Conservation (phyloP, 2,888 invertebrate species). For the Pocota personata region DNA sequence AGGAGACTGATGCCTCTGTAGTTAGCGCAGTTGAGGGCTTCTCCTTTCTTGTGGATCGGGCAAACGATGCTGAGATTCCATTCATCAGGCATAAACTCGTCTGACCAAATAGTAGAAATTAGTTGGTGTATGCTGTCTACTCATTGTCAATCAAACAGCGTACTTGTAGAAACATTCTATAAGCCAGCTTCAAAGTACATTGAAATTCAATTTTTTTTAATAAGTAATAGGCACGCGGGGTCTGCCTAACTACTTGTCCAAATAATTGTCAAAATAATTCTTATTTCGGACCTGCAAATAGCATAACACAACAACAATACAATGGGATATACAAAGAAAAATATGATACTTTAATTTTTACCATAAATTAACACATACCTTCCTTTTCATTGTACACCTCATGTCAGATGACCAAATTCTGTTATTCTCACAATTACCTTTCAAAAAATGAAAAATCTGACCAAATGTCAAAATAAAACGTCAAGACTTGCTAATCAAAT, state of each 20-base stretch:
- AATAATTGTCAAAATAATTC: background rate
- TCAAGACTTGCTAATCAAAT: slow-evolving; percentile 57
- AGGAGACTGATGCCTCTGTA: too few relatives aligned
- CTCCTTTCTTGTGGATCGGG: too few relatives aligned
- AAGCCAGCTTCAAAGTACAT: too few relatives aligned
- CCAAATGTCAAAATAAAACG: slow-evolving; percentile 42
- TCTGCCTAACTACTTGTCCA: background rate
- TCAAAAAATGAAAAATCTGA: background rate
- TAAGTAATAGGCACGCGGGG: background rate
- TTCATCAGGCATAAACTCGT: too few relatives aligned
- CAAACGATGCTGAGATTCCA: too few relatives aligned
- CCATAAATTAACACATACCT: slow-evolving; percentile 32
- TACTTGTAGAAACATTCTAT: too few relatives aligned
- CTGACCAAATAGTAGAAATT: too few relatives aligned
- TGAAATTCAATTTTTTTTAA: background rate
- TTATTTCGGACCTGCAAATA: background rate
- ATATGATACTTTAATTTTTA: slow-evolving; percentile 1
- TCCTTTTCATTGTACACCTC: background rate
- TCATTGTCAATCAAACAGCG: too few relatives aligned
- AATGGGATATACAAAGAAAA: background rate
- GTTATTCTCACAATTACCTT: slow-evolving; percentile 10
- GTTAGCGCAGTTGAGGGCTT: too few relatives aligned
- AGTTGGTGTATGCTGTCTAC: too few relatives aligned
- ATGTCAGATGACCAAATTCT: slow-evolving; percentile 23
- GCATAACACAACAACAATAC: too few relatives aligned